phyloP scores from a whole-genome alignment of 2,888 invertebrate species.

The Cephalotes varians region DNA sequence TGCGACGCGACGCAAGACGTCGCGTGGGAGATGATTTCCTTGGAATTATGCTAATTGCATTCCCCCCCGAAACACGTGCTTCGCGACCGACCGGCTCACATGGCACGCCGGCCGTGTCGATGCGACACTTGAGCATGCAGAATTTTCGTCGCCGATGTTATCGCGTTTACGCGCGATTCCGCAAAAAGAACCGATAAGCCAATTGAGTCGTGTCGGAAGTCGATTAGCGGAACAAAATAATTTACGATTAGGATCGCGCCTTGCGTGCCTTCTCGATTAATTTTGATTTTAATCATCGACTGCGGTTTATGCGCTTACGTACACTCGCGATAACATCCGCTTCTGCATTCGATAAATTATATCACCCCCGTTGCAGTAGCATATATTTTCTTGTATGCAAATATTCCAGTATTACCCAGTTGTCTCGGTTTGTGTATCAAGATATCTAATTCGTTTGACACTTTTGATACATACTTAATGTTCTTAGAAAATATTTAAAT shows the following conservation, averaged over 20 bases:
- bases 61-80: conserved; percentile 75
- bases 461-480: background rate
- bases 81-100: conserved; percentile 2
- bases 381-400: background rate
- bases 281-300: background rate
- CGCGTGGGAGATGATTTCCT: conserved; percentile 82
- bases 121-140: conserved; percentile 38
- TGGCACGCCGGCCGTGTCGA: conserved; percentile 24
- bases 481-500: conserved; percentile 19
- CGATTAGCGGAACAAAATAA: conserved; percentile 18
- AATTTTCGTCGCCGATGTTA: conserved; percentile 44
- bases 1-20: background rate
- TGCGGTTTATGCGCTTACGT: background rate
- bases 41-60: conserved; percentile 84
- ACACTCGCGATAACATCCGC: background rate
- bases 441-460: conserved; percentile 35
- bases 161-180: conserved; percentile 2
- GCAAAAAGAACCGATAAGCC: conserved; percentile 7
- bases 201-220: conserved; percentile 15
- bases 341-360: background rate
- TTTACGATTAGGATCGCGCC: background rate
- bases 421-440: background rate
- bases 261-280: background rate
- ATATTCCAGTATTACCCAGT: background rate
- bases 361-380: too few species aligned